phyloP scores from a whole-genome alignment of 2,888 invertebrate genomes.

The Nomada hirtipes region DNA sequence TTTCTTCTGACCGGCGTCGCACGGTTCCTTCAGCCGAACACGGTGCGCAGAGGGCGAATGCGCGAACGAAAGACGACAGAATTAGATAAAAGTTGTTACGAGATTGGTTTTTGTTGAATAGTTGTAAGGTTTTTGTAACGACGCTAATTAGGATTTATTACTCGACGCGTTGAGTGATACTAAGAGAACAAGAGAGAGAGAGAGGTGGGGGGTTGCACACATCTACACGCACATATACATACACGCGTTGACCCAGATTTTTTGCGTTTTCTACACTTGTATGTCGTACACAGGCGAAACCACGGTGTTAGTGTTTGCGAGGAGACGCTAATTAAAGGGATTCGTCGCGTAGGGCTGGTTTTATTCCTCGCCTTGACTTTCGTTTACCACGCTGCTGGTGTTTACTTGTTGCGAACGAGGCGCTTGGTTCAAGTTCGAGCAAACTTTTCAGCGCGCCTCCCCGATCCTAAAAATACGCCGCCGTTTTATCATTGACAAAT shows the following conservation, averaged over 20 bases:
- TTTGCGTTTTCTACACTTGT: slow-evolving; percentile 43
- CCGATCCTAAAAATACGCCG: no score
- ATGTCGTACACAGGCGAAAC: slow-evolving; percentile 28
- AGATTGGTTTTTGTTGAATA: slow-evolving; percentile 83
- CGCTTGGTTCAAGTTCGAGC: background rate
- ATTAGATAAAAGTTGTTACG: slow-evolving; percentile 79
- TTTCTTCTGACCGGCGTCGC: slow-evolving; percentile 31
- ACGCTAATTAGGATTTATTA: slow-evolving; percentile 80
- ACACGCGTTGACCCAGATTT: slow-evolving; percentile 56
- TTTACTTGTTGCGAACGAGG: slow-evolving; percentile 5
- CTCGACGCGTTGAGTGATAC: slow-evolving; percentile 65
- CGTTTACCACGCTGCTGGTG: slow-evolving; percentile 11
- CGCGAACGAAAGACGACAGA: slow-evolving; percentile 59
- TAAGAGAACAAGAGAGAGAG: no score
- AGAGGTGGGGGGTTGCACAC: background rate
- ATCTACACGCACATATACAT: slow-evolving; percentile 43
- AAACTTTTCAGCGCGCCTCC: background rate
- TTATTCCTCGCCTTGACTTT: slow-evolving; percentile 6
- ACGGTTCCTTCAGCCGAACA: slow-evolving; percentile 11
- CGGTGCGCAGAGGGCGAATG: slow-evolving; percentile 11
- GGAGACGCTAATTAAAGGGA: slow-evolving; percentile 43
- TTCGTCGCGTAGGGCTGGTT: slow-evolving; percentile 18
- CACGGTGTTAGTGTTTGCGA: slow-evolving; percentile 28
- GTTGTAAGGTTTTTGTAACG: slow-evolving; percentile 83
- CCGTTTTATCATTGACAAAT: background rate